A percentile compares a stretch with the other conserved stretches of the same genome.
phyloP scores from a whole-genome alignment of 2,113 vertebrate genomes.

The Dunckerocampus dactyliophorus region DNA sequence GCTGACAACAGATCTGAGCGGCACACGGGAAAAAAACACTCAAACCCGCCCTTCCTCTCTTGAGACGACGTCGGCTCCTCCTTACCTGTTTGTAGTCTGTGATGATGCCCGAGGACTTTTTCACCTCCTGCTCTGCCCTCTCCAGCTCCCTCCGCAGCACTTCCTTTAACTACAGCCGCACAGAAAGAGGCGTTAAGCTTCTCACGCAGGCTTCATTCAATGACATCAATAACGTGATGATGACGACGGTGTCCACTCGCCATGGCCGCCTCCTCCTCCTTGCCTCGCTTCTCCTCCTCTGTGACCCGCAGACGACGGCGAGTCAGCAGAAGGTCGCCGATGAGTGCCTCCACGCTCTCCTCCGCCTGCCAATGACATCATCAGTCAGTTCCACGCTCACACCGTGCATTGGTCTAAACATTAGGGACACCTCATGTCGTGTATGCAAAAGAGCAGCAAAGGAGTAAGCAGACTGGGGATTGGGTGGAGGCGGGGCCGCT shows the following conservation, averaged over 20 bases:
- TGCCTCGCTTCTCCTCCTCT: slow-evolving; percentile 51
- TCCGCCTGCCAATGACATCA: slow-evolving; percentile 31
- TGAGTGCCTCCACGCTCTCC: slow-evolving; percentile 52
- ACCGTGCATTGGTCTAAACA: background rate
- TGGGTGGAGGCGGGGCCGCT: too few relatives aligned
- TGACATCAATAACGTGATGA: too few relatives aligned
- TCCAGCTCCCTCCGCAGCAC: slow-evolving; percentile 86
- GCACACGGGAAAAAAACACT: slow-evolving; percentile 9
- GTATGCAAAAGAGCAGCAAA: too few relatives aligned
- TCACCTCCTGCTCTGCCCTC: slow-evolving; percentile 84
- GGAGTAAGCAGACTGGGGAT: too few relatives aligned
- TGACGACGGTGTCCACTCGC: slow-evolving; percentile 11
- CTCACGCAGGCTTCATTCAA: too few relatives aligned
- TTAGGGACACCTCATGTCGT: background rate
- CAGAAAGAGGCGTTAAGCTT: background rate
- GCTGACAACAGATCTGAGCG: slow-evolving; percentile 88
- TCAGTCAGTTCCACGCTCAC: background rate
- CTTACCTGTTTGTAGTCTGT: slow-evolving; percentile 91
- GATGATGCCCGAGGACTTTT: slow-evolving; percentile 85
- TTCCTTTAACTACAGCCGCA: slow-evolving; percentile 79
- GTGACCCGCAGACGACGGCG: slow-evolving; percentile 36
- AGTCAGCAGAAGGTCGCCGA: slow-evolving; percentile 41
- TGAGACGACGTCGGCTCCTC: too few relatives aligned
- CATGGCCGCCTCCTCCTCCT: slow-evolving; percentile 54
- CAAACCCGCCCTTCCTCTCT: background rate